Base-by-base conservation (phyloP, 2,113 vertebrate species). In the Notothenia coriiceps region DNA sequence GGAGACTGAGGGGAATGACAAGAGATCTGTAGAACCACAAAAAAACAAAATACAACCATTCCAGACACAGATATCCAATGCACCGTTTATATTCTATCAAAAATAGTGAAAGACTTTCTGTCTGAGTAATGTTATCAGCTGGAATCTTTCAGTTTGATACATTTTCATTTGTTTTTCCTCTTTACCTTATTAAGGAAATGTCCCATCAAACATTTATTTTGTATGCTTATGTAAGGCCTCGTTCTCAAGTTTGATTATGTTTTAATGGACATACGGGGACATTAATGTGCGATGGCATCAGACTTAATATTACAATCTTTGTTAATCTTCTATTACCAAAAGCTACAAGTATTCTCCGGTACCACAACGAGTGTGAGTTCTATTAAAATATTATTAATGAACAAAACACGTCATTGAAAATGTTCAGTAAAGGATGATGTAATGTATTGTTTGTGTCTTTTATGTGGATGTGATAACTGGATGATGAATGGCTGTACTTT, bases 401-500 rank as follows among this genome's bases (percentile, higher is more conserved):
- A 13, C 10, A 20, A 52, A 29, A 9, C 33, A 51, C 22, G 12
- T 7, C 0, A 47, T 29, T 25, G 3, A 33, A 51, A 35, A 2
- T 5, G 6, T 8, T 8, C 2, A 33, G 10, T 40, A 10, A 22
- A 12, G 46, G 29, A 49, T 61, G 2, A 63, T 62, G 59, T 15
- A 49, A 73, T 4, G 57, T 11, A 0, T 6, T 2, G 20, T 50
- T 18, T 33, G 55, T 13, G 17, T 12, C 40, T 18, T 17, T 44
- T 18, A 17, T 50, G 44, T 7, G 47, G 56, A 14, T 20, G 33
- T 50, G 55, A 29, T 40, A 20, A 44, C 13, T 20, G 6, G 54
- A 29, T 72, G 74, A 67, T 67, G 47, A 18, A 66, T n/a, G 61
- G 51, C 55, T 72, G 70, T 59, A n/a, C 74, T 67, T 62, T 2